Percentiles rank a stretch among this genome's conserved stretches.
Conservation (phyloP, 2,113 vertebrate species). For the Neomonachus schauinslandi region DNA sequence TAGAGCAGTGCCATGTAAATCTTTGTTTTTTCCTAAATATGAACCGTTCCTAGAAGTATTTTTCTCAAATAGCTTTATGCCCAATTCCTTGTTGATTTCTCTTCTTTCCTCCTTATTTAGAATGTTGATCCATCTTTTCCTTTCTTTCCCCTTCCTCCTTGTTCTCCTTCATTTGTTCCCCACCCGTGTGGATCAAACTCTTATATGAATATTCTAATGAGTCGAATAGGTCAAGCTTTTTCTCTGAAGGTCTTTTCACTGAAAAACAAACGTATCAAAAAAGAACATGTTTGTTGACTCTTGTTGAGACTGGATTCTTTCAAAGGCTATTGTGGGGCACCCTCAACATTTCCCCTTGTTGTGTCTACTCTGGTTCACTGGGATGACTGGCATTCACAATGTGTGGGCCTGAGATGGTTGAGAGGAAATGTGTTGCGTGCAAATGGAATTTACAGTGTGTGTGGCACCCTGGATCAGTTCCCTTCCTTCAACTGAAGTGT, state of each 20-base stretch:
- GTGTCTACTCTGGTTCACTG: neutral
- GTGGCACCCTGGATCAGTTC: slow-evolving; percentile 43
- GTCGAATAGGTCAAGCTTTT: neutral
- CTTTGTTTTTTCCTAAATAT: neutral
- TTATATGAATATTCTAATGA: neutral
- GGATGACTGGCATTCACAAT: neutral
- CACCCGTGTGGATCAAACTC: neutral
- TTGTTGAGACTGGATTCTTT: neutral
- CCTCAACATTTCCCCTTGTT: neutral
- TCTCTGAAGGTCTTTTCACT: neutral
- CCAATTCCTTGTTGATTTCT: neutral
- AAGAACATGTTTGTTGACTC: neutral
- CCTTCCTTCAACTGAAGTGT: slow-evolving; percentile 11
- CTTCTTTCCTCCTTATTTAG: neutral
- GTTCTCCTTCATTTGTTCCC: neutral
- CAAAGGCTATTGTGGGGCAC: neutral
- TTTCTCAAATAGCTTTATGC: neutral
- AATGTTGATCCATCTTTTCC: neutral
- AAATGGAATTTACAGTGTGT: slow-evolving; percentile 34
- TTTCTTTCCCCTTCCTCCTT: neutral
- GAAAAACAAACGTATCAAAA: neutral
- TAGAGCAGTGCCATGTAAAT: neutral
- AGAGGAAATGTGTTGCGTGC: slow-evolving; percentile 15
- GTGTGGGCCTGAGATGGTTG: neutral
- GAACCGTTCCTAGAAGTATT: neutral